Conservation (phyloP, 2,888 invertebrate genomes). For the Leptarthrus brevirostris region DNA sequence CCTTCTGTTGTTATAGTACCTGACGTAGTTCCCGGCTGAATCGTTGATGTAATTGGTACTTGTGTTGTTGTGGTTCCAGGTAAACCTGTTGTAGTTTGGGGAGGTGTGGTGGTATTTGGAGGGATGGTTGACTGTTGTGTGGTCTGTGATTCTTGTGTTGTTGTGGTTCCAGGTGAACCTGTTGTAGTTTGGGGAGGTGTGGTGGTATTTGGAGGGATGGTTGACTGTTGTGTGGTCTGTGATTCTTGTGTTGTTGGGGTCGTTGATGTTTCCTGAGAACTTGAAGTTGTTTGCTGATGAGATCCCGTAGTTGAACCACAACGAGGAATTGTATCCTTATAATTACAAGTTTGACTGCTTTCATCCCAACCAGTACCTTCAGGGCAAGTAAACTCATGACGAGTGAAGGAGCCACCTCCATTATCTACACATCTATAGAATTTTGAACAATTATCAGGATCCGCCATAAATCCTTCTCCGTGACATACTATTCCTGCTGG, state of each 20-base stretch:
- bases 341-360: constrained; percentile 72
- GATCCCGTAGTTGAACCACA: constrained; percentile 61
- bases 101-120: constrained; percentile 52
- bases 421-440: constrained; percentile 72
- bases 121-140: constrained; percentile 45
- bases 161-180: no score
- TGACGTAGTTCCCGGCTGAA: constrained; percentile 23
- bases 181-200: constrained; percentile 44
- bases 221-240: constrained; percentile 41
- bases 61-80: no score
- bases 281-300: constrained; percentile 54
- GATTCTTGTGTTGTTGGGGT: constrained; percentile 38
- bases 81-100: constrained; percentile 54
- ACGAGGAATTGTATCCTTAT: constrained; percentile 59
- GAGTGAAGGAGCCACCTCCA: constrained; percentile 68
- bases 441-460: constrained; percentile 71
- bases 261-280: constrained; percentile 53
- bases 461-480: constrained; percentile 73
- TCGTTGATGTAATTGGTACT: constrained; percentile 26
- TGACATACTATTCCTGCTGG: constrained; percentile 67
- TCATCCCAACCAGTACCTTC: constrained; percentile 79
- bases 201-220: constrained; percentile 53
- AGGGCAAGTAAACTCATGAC: constrained; percentile 74
- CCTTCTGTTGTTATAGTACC: background rate
- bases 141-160: no score